These are phyloP conservation scores for Phyto melanocephala DNA, from an alignment of 2,888 invertebrate species.

Conservation along the genomic window DNA sequence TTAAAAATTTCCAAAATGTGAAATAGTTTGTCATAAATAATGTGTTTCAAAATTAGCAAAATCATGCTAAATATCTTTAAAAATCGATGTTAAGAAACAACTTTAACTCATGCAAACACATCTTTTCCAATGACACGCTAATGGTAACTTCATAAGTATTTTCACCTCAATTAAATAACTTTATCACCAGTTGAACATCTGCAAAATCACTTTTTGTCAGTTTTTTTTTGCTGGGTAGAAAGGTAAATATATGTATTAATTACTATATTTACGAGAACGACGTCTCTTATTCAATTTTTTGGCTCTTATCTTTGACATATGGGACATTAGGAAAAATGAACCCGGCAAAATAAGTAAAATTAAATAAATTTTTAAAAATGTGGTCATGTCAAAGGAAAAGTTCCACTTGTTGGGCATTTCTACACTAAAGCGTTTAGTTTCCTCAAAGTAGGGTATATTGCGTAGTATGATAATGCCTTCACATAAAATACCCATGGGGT, in stretches of 20 bases:
- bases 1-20: no score
- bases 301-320: constrained; percentile 88
- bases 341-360: constrained; percentile 87
- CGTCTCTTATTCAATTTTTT: constrained; percentile 80
- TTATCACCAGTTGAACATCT: no score
- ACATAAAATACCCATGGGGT: constrained; percentile 92
- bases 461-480: constrained; percentile 90
- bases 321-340: constrained; percentile 87
- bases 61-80: background rate
- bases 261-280: constrained; percentile 42
- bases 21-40: no score
- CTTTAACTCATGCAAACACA: no score
- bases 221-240: no score
- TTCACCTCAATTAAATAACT: no score
- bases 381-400: constrained; percentile 91
- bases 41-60: no score
- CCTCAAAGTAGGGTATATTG: constrained; percentile 93
- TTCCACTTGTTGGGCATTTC: constrained; percentile 91
- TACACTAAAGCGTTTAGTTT: constrained; percentile 87
- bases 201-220: no score
- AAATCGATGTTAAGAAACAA: background rate
- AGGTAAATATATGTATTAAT: constrained; percentile 15
- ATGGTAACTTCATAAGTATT: no score
- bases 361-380: constrained; percentile 87
- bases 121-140: no score